These are phyloP conservation scores for Haplochromis vanheusdeni DNA, from an alignment of 2,113 vertebrate species.

Conservation along the genomic window DNA sequence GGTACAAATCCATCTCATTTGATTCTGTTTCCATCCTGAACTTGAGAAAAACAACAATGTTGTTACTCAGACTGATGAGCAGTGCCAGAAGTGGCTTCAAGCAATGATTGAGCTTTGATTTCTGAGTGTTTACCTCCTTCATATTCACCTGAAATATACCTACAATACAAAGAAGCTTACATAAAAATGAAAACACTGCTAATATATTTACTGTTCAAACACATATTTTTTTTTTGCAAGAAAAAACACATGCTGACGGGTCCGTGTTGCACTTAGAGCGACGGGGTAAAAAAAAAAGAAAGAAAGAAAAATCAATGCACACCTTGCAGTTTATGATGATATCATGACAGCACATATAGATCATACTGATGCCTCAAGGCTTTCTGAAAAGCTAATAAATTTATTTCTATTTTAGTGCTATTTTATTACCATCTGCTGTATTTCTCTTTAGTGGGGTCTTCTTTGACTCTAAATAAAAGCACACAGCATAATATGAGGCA, in stretches of 20 bases:
- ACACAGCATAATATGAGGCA: neutral
- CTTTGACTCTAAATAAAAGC: neutral
- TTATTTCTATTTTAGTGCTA: slow-evolving; percentile 18
- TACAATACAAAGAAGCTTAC: neutral
- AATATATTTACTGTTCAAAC: neutral
- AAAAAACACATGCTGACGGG: neutral
- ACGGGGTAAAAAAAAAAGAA: neutral
- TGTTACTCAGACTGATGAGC: neutral
- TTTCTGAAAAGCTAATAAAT: slow-evolving; percentile 33
- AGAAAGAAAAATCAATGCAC: slow-evolving; percentile 4
- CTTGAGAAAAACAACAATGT: neutral
- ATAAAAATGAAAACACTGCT: neutral
- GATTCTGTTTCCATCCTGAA: neutral
- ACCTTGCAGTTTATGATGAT: slow-evolving; percentile 40
- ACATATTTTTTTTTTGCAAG: neutral
- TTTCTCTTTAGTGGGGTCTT: slow-evolving; percentile 9
- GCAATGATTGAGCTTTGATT: neutral
- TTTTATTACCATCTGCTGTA: slow-evolving; percentile 20
- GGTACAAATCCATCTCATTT: neutral
- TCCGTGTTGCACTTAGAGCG: neutral
- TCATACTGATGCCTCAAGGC: slow-evolving; percentile 35
- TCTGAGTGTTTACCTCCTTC: neutral
- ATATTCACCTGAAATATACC: neutral
- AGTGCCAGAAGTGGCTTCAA: neutral
- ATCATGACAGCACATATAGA: slow-evolving; percentile 48